Evolutionary conservation across 1,140 invertebrate genomes (phyloP).

Genomic region (Atta colombica): DNA sequence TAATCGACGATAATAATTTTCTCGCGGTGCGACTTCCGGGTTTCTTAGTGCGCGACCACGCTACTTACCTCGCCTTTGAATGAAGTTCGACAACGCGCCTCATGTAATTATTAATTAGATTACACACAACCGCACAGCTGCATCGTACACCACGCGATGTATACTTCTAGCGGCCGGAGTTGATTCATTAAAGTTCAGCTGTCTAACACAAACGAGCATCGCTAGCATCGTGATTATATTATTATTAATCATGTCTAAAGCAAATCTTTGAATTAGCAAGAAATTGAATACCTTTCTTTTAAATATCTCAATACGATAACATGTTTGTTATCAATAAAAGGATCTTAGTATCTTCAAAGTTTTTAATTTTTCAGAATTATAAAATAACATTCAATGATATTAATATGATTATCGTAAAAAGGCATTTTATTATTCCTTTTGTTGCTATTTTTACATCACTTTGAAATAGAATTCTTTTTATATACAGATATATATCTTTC

Average conservation of each 20-base stretch:
- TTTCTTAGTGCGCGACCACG: slow-evolving; percentile 36
- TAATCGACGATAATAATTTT: slow-evolving; percentile 75
- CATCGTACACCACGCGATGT: background rate
- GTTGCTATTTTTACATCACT: background rate
- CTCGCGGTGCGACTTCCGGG: slow-evolving; percentile 71
- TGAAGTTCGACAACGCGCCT: slow-evolving; percentile 30
- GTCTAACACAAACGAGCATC: background rate
- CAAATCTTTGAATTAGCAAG: background rate
- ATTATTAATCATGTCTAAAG: background rate
- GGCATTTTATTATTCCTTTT: background rate
- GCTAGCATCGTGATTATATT: slow-evolving; percentile 5
- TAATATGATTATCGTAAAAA: background rate
- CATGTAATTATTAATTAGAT: slow-evolving; percentile 36
- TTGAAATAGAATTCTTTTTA: background rate
- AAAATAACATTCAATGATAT: background rate
- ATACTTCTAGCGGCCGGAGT: background rate
- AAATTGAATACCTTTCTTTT: background rate
- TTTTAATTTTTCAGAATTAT: background rate
- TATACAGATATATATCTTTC: background rate
- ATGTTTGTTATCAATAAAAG: too few species aligned
- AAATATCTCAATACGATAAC: background rate
- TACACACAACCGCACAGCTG: background rate
- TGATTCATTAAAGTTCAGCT: slow-evolving; percentile 1
- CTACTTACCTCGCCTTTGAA: slow-evolving; percentile 11
- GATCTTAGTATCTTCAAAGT: background rate